Base-by-base conservation (phyloP, 2,888 invertebrate species). In the Entomobrya multifasciata region DNA sequence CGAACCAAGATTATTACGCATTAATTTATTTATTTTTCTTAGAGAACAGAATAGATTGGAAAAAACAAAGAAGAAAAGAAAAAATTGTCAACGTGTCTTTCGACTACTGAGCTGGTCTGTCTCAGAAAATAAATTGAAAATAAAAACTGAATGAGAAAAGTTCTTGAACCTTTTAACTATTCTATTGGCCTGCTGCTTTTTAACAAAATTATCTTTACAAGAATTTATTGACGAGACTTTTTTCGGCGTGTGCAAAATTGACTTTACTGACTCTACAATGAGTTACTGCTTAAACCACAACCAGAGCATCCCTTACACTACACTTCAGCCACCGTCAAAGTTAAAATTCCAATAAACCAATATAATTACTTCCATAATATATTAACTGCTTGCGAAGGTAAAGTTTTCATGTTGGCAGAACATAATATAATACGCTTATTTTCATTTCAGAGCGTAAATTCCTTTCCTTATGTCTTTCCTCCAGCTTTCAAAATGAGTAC, bases 11-110 rank as follows among this genome's bases (percentile, higher is more conserved):
- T 70, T 44, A 49, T 70, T 47, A 70, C 25, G 70, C 65, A 65
- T 65, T 65, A 65, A 65, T 65, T 65, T 65, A 65, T 70, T 70
- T 70, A 70, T 70, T 70, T 70, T 70, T 70, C 70, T 70, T 70
- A 20, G 17, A 65, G 65, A n/a, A n/a, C n/a, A n/a, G n/a, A n/a
- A n/a, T n/a, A n/a, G n/a, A n/a, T n/a, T n/a, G n/a, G n/a, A n/a
- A n/a, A n/a, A n/a, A n/a, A n/a, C n/a, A n/a, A n/a, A n/a, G n/a
- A n/a, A n/a, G n/a, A n/a, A 65, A 65, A 41, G 41, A 65, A 20
- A 65, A 65, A 20, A 65, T n/a, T 27, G 27, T 25, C 60, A 60
- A 15, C 65, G 65, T 30, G 17, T 30, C 62, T 30, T 36, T 62
- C 36, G n/a, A n/a, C n/a, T 30, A 62, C 30, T 62, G 27, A 30